Base-by-base conservation (phyloP, 2,113 vertebrate genomes). In the Porphyrio hochstetteri region DNA sequence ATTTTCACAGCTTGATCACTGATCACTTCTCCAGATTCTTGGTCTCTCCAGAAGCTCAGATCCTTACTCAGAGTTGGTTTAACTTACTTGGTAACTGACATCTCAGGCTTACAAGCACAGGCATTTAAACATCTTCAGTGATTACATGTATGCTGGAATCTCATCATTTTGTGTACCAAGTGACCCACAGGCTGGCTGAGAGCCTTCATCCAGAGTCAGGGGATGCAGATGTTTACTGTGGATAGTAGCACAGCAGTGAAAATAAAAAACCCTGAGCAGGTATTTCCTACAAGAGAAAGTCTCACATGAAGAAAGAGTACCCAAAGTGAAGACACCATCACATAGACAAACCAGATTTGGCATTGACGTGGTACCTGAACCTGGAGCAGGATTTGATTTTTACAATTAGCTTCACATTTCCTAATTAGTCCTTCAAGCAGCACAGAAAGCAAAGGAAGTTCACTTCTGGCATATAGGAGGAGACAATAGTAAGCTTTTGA, bases 371-470 rank as follows among this genome's bases (percentile, higher is more conserved):
- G 20, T 35, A 67, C 64, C 44, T 76, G 61, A 87, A 92, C 36
- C 19, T 82, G 65, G 15, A 89, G 16, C 13, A 28, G 50, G 61
- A 72, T 87, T 27, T 84, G 31, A 59, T 91, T 85, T 87, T 89
- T 63, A 59, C 57, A 85, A 33, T 72, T 69, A 84, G 40, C 31
- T 86, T 88, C 65, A 69, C 25, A 36, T 9, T 17, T 28, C n/a
- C 48, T n/a, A 46, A 2, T 92, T 82, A 84, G 68, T 48, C 88
- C 83, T 80, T 84, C 57, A 84, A 90, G 61, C 72, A 92, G 64
- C 61, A 71, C 44, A 79, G 77, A 88, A 75, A 93, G 83, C 65
- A 84, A 53, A 86, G 27, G 24, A 92, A 91, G 70, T 57, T 88
- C 86, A 91, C 67, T 46, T 84, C 13, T 76, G 33, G 67, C 28